Conservation (phyloP, 2,113 vertebrate genomes). For the Ictalurus punctatus region DNA sequence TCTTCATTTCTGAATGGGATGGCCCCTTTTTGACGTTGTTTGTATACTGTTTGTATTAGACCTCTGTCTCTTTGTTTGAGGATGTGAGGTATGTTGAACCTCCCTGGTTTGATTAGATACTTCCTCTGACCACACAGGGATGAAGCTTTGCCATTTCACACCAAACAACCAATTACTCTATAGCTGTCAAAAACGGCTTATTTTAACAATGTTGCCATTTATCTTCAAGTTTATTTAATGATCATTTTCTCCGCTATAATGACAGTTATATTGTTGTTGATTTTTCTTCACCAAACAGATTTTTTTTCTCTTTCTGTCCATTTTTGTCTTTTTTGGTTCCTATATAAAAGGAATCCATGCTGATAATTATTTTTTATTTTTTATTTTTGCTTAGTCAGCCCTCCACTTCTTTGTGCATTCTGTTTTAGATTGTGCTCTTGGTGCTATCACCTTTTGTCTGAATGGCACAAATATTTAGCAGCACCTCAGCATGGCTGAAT, state of each 20-base stretch:
- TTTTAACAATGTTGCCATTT: not conserved
- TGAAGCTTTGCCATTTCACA: not conserved
- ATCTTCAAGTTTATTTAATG: not conserved
- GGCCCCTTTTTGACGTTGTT: slow-evolving; percentile 44
- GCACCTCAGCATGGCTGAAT: slow-evolving; percentile 49
- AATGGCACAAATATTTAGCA: slow-evolving; percentile 51
- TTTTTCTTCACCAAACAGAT: not conserved
- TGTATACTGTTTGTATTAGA: slow-evolving; percentile 45
- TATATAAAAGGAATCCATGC: not conserved
- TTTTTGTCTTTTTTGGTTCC: not conserved
- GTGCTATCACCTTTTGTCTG: slow-evolving; percentile 49
- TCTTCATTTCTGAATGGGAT: slow-evolving; percentile 49
- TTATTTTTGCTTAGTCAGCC: not conserved
- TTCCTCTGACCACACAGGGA: slow-evolving; percentile 48
- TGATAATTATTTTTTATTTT: not conserved
- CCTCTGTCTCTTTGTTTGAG: slow-evolving; percentile 34
- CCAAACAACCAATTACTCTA: not conserved
- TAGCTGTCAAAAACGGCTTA: not conserved
- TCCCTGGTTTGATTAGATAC: slow-evolving; percentile 36
- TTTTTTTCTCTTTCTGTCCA: not conserved
- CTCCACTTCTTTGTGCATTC: slow-evolving; percentile 20
- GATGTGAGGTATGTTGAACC: slow-evolving; percentile 27
- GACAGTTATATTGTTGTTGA: not conserved
- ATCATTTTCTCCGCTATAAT: not conserved
- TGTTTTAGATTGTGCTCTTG: slow-evolving; percentile 31